These are phyloP conservation scores for Apodemia hepburni DNA, from an alignment of 2,888 invertebrate species.

Conservation along the genomic window DNA sequence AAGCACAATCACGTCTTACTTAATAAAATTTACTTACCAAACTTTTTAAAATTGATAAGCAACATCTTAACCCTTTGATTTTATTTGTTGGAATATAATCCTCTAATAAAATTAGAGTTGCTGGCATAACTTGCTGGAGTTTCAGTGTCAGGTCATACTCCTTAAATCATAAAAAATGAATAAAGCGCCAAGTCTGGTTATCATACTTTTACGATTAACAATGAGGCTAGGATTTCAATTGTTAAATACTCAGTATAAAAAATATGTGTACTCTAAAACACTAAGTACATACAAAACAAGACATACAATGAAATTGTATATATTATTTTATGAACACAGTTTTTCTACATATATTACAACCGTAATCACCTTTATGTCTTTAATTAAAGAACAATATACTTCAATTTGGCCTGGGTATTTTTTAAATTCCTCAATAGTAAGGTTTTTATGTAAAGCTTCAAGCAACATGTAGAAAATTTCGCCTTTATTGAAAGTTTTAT, in stretches of 20 bases:
- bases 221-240: no score
- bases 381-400: conserved; percentile 49
- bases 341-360: background rate
- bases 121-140: conserved; percentile 50
- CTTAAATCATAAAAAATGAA: conserved; percentile 34
- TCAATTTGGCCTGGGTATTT: conserved; percentile 58
- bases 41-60: conserved; percentile 45
- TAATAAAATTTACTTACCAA: conserved; percentile 45
- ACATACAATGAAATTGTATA: no score
- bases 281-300: no score
- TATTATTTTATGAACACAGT: no score
- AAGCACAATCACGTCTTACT: no score
- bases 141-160: conserved; percentile 48
- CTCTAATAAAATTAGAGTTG: conserved; percentile 54
- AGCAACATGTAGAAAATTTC: conserved; percentile 55
- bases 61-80: conserved; percentile 54
- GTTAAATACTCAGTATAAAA: no score
- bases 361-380: conserved; percentile 44
- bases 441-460: conserved; percentile 49
- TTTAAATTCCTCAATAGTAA: conserved; percentile 52
- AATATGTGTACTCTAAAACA: no score
- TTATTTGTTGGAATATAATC: conserved; percentile 53
- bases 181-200: no score
- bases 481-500: conserved; percentile 44
- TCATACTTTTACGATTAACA: no score